Evolutionary conservation across 1,140 invertebrate species (phyloP).

Genomic region (Platorchestia sp.): DNA sequence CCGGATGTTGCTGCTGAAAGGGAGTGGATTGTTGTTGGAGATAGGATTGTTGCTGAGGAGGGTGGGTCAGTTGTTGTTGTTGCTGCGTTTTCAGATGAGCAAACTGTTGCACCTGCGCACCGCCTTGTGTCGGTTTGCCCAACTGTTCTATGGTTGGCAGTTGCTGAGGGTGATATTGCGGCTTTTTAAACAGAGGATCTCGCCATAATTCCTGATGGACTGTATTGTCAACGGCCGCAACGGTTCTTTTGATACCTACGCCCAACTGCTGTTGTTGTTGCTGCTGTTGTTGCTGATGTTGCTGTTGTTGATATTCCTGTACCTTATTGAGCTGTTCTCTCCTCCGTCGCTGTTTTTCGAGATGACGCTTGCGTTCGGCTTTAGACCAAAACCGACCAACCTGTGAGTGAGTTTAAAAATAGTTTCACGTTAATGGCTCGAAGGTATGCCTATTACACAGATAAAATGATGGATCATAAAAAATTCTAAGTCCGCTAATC

Average conservation of each 20-base stretch:
- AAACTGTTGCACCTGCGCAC: neutral
- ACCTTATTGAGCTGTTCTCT: constrained; percentile 73
- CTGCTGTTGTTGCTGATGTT: constrained; percentile 57
- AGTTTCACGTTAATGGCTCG: neutral
- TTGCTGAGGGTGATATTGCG: neutral
- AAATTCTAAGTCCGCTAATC: no score
- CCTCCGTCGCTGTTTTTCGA: constrained; percentile 79
- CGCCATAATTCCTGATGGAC: constrained; percentile 64
- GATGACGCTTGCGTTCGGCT: constrained; percentile 82
- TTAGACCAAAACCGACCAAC: constrained; percentile 85
- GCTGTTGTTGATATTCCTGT: constrained; percentile 62
- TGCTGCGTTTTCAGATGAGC: neutral
- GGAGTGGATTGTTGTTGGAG: neutral
- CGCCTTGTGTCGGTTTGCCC: neutral
- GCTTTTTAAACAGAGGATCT: constrained; percentile 54
- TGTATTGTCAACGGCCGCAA: constrained; percentile 59
- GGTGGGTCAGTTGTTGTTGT: neutral
- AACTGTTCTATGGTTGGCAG: constrained; percentile 5
- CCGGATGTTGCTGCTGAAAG: no score
- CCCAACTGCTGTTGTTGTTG: neutral
- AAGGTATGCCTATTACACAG: no score
- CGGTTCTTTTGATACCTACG: constrained; percentile 31
- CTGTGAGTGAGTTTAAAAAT: constrained; percentile 68
- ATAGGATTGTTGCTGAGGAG: neutral
- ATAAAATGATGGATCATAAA: no score